These are phyloP conservation scores for Takifugu bimaculatus DNA, from an alignment of 2,113 vertebrate species.

Conservation along the genomic window DNA sequence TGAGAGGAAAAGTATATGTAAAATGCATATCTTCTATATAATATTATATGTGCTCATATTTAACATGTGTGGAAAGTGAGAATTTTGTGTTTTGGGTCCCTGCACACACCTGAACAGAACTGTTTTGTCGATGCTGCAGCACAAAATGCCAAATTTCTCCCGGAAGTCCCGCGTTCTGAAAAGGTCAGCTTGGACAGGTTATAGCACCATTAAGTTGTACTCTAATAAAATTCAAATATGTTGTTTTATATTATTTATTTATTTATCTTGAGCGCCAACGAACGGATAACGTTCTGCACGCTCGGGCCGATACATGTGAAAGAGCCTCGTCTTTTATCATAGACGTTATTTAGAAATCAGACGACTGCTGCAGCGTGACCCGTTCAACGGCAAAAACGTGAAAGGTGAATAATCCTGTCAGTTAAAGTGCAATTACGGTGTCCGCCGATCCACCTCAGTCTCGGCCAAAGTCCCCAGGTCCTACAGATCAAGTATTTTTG, in stretches of 20 bases:
- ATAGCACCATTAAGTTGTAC: slow-evolving; percentile 24
- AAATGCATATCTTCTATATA: slow-evolving; percentile 71
- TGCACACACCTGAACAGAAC: slow-evolving; percentile 65
- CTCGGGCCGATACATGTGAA: not conserved
- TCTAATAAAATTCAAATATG: slow-evolving; percentile 3
- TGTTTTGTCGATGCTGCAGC: slow-evolving; percentile 60
- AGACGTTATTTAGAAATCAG: not conserved
- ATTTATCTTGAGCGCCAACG: slow-evolving; percentile 7
- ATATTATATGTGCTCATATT: slow-evolving; percentile 77
- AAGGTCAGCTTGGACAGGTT: slow-evolving; percentile 26
- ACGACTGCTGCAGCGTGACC: slow-evolving; percentile 48
- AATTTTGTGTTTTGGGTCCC: slow-evolving; percentile 73
- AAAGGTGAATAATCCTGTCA: slow-evolving; percentile 44
- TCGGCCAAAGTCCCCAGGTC: slow-evolving; percentile 33
- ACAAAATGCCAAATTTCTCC: slow-evolving; percentile 44
- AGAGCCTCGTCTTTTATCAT: not conserved
- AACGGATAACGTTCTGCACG: not conserved
- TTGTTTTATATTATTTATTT: slow-evolving; percentile 10
- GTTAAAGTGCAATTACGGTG: slow-evolving; percentile 74
- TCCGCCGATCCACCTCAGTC: slow-evolving; percentile 56
- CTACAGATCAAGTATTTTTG: slow-evolving; percentile 20
- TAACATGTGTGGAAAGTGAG: slow-evolving; percentile 72
- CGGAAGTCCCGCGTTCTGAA: slow-evolving; percentile 35
- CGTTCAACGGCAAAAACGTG: slow-evolving; percentile 44
- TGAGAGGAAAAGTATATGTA: slow-evolving; percentile 71